Evolutionary conservation across 2,113 vertebrate species (phyloP).

Genomic region (Ceyx margarethae): DNA sequence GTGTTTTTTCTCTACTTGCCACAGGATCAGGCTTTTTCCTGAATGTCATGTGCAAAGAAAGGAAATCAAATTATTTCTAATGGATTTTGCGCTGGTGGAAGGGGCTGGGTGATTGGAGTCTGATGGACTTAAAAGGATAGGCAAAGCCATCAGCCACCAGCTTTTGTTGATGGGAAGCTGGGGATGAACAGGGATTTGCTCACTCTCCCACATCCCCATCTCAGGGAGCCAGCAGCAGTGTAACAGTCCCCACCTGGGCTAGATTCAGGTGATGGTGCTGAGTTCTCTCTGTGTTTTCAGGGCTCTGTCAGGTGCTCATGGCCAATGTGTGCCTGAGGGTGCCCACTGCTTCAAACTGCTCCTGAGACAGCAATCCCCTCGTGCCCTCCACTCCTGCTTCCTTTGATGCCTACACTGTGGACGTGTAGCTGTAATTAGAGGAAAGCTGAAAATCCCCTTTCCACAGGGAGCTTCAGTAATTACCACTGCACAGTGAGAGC

Average conservation of each 20-base stretch:
- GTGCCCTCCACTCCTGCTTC: background rate
- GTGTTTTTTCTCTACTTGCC: background rate
- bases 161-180: background rate
- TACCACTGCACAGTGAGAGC: background rate
- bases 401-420: background rate
- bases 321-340: background rate
- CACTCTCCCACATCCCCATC: rapidly evolving
- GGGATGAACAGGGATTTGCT: background rate
- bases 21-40: background rate
- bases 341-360: background rate
- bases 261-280: background rate
- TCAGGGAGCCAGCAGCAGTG: background rate
- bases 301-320: background rate
- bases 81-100: background rate
- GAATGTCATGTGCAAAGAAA: background rate
- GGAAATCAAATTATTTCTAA: background rate
- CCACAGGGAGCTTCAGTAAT: background rate
- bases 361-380: background rate
- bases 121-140: background rate
- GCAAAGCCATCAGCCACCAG: background rate
- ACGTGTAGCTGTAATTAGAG: background rate
- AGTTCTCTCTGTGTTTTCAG: background rate
- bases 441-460: background rate
- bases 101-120: background rate
- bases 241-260: background rate